Percentiles rank a stretch among this genome's conserved stretches.
phyloP scores from a whole-genome alignment of 2,797 vertebrate species.

The Staurois parvus region DNA sequence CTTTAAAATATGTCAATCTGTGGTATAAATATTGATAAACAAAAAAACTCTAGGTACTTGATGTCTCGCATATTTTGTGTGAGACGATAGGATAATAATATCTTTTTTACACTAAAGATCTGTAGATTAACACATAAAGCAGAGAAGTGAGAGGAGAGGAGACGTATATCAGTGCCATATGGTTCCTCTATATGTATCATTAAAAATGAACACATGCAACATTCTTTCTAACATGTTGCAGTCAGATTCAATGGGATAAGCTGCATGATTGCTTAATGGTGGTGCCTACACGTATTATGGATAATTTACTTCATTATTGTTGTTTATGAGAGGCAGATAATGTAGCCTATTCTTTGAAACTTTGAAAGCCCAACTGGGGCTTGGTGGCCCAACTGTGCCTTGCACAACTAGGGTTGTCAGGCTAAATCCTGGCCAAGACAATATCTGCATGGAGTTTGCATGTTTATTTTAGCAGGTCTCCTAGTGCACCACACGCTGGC shows the following conservation, averaged over 20 bases:
- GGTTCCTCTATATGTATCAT: background rate
- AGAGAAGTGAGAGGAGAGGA: background rate
- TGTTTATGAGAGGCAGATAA: no score
- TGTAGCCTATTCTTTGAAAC: no score
- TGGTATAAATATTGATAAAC: slow-evolving; percentile 37
- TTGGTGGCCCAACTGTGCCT: no score
- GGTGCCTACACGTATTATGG: no score
- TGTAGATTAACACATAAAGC: background rate
- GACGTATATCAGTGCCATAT: background rate
- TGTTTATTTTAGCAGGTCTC: no score
- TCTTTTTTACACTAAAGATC: background rate
- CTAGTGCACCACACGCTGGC: no score
- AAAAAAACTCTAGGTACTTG: background rate
- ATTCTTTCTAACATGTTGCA: background rate
- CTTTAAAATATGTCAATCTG: background rate
- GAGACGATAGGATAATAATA: background rate
- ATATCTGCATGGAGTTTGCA: no score
- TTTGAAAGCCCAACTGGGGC: no score
- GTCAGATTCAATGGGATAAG: background rate
- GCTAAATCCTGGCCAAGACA: no score
- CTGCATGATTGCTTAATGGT: no score
- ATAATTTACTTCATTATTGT: no score
- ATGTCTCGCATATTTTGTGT: background rate
- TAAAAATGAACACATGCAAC: background rate
- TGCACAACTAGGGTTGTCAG: no score